phyloP scores from a whole-genome alignment of 1,140 invertebrate genomes.

The Aphelenchoides fujianensis region DNA sequence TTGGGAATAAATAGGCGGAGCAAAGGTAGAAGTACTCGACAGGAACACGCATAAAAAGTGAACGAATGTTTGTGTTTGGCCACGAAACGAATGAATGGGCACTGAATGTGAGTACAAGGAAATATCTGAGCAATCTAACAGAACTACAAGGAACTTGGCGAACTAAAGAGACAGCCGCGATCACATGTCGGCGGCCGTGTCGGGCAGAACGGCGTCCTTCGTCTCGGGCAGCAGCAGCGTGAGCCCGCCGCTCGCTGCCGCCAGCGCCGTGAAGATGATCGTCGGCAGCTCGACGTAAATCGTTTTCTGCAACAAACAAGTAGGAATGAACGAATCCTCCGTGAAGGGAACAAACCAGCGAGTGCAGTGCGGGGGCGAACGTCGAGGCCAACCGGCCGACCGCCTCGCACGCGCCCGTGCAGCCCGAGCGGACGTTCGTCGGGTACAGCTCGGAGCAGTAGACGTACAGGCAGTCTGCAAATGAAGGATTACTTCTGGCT shows the following conservation, averaged over 20 bases:
- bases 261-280: conserved; percentile 23
- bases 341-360: conserved; percentile 14
- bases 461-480: not conserved
- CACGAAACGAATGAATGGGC: too few relatives aligned
- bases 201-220: conserved; percentile 13
- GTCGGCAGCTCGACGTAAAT: conserved; percentile 19
- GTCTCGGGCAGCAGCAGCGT: conserved; percentile 26
- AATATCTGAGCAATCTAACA: too few relatives aligned
- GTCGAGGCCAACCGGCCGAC: conserved; percentile 8
- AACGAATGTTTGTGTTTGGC: too few relatives aligned
- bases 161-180: too few relatives aligned
- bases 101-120: too few relatives aligned
- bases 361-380: conserved; percentile 13
- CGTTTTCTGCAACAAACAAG: not conserved
- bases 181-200: conserved; percentile 15
- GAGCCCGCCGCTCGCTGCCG: not conserved
- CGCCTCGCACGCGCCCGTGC: conserved; percentile 20
- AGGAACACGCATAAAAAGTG: too few relatives aligned
- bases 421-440: conserved; percentile 21
- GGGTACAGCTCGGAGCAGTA: conserved; percentile 19
- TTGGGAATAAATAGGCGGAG: too few relatives aligned
- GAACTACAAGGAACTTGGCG: too few relatives aligned
- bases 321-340: not conserved
- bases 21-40: too few relatives aligned
- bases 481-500: not conserved